Percentiles rank a stretch among this genome's conserved stretches.
These are phyloP conservation scores for Gorsachius goisagi DNA, from an alignment of 2,113 vertebrate species.

Conservation along the genomic window DNA sequence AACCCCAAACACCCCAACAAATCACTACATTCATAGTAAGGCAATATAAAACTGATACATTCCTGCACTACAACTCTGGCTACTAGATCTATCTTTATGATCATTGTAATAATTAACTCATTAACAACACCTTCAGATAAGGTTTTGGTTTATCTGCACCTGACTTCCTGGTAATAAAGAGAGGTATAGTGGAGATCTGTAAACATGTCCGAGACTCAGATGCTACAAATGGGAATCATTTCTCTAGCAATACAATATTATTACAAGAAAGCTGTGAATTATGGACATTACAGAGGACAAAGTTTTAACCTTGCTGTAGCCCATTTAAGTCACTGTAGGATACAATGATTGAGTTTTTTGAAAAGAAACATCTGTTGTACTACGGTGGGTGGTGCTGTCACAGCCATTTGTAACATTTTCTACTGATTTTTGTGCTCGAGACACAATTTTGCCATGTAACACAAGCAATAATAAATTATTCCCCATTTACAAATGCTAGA, in stretches of 20 bases:
- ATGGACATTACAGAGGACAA: neutral
- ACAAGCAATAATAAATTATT: neutral
- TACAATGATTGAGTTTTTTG: neutral
- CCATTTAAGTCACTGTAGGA: neutral
- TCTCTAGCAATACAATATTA: neutral
- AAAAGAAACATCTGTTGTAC: neutral
- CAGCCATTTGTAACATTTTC: neutral
- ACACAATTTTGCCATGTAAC: neutral
- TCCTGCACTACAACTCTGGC: neutral
- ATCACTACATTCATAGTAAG: neutral
- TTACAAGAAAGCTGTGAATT: neutral
- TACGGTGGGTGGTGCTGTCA: neutral
- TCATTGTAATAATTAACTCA: constrained; percentile 28
- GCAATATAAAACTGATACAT: neutral
- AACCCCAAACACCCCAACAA: too few relatives aligned
- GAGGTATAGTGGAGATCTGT: neutral
- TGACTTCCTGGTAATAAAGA: neutral
- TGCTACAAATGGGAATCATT: neutral
- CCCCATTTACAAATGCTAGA: neutral
- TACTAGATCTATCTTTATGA: neutral
- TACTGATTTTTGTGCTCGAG: neutral
- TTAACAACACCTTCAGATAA: constrained; percentile 16
- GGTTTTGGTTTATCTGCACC: neutral
- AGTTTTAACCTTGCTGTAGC: neutral
- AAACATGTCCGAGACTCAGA: neutral